phyloP scores from a whole-genome alignment of 2,888 invertebrate genomes.

The Rhorus exstirpatorius region DNA sequence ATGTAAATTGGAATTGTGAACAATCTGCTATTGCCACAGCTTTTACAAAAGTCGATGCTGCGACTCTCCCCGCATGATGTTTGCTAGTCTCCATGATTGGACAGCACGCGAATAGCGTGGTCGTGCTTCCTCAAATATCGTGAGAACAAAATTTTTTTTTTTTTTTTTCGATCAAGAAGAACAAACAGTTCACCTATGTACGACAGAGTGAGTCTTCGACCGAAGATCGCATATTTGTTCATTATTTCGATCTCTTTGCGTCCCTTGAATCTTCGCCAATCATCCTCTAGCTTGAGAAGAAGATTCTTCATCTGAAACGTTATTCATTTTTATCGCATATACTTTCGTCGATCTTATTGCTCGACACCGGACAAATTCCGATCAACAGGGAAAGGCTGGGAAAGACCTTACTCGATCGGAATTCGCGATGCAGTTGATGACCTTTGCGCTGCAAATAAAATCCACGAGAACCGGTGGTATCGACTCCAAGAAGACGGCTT shows the following conservation, averaged over 20 bases:
- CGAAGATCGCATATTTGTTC: slow-evolving; percentile 63
- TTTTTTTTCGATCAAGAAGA: too few species aligned
- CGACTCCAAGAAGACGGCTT: slow-evolving; percentile 70
- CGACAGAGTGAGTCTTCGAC: slow-evolving; percentile 65
- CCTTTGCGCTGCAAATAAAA: slow-evolving; percentile 65
- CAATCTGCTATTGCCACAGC: too few species aligned
- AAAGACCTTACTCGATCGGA: slow-evolving; percentile 58
- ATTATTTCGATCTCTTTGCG: slow-evolving; percentile 67
- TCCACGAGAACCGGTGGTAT: slow-evolving; percentile 71
- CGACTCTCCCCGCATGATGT: too few species aligned
- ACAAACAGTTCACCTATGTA: too few species aligned
- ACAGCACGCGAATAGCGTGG: too few species aligned
- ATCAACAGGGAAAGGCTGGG: background rate
- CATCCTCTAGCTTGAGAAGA: slow-evolving; percentile 62
- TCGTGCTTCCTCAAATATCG: too few species aligned
- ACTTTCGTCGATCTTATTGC: background rate
- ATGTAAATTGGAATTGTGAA: too few species aligned
- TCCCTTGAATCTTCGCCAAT: slow-evolving; percentile 65
- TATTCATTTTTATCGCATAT: background rate
- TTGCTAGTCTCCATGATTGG: too few species aligned
- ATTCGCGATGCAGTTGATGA: slow-evolving; percentile 68
- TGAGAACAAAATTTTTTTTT: too few species aligned
- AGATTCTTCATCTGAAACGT: slow-evolving; percentile 69
- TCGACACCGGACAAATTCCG: background rate
- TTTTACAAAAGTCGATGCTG: too few species aligned